Conservation (phyloP, 2,113 vertebrate genomes). For the Pterocles orientalis region DNA sequence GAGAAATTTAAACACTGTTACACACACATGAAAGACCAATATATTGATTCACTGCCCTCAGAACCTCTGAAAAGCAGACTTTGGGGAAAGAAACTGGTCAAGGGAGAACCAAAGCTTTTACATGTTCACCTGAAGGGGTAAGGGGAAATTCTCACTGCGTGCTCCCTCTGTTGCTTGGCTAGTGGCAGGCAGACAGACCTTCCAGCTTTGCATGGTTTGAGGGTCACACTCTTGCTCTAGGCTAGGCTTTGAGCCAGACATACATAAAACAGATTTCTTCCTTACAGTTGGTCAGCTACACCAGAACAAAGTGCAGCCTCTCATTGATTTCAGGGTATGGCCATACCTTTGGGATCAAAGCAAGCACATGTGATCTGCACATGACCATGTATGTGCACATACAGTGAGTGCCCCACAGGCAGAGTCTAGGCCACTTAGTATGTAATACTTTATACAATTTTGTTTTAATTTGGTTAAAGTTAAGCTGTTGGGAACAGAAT, state of each 20-base stretch:
- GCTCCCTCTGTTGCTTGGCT: neutral
- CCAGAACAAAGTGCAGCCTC: neutral
- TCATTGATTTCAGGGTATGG: accelerated
- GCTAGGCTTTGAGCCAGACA: neutral
- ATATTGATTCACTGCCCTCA: neutral
- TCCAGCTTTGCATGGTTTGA: neutral
- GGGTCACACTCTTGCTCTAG: neutral
- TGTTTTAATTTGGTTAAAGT: neutral
- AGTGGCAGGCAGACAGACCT: neutral
- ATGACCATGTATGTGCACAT: accelerated
- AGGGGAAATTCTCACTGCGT: neutral
- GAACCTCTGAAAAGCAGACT: neutral
- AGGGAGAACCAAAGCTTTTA: neutral
- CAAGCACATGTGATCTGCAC: neutral
- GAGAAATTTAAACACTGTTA: neutral
- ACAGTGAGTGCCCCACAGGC: neutral
- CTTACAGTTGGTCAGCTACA: neutral
- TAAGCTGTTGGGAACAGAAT: neutral
- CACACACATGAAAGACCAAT: neutral
- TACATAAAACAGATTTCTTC: neutral
- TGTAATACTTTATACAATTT: neutral
- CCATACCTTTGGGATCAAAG: neutral
- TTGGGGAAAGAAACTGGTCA: neutral
- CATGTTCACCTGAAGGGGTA: neutral
- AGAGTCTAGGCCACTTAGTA: neutral